phyloP scores from a whole-genome alignment of 2,797 vertebrate species.

The Sebastes baramenuke region DNA sequence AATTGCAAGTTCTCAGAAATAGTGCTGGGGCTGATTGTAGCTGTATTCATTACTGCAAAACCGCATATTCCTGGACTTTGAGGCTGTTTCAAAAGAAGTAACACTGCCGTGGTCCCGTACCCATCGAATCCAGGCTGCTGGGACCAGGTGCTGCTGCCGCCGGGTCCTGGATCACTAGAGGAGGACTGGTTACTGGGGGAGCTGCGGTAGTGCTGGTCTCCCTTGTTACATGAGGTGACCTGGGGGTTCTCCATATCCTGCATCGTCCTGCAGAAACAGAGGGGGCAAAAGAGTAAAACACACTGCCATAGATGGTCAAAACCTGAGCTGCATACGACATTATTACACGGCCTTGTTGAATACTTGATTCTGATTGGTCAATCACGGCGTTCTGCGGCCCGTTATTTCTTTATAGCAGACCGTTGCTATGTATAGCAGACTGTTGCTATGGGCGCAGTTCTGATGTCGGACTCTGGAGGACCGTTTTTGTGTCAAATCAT shows the following conservation, averaged over 20 bases:
- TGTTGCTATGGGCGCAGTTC: too few species aligned
- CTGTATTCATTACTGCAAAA: conserved; percentile 48
- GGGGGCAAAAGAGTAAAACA: background rate
- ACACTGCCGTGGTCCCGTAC: conserved; percentile 70
- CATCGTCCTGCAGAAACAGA: conserved; percentile 58
- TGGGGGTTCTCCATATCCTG: conserved; percentile 74
- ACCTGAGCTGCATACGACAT: background rate
- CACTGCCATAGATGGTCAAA: background rate
- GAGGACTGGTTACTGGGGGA: conserved; percentile 98
- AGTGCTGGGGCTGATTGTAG: conserved; percentile 50
- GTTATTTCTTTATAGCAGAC: too few species aligned
- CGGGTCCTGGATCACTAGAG: conserved; percentile 95
- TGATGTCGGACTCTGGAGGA: too few species aligned
- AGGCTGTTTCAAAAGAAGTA: conserved; percentile 8
- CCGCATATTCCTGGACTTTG: conserved; percentile 10
- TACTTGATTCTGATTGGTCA: too few species aligned
- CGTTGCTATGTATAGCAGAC: too few species aligned
- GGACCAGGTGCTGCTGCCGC: conserved; percentile 91
- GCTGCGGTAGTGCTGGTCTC: conserved; percentile 89
- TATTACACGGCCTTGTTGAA: background rate
- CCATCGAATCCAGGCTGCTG: conserved; percentile 93
- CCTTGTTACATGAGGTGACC: conserved; percentile 74
- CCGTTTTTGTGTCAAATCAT: too few species aligned
- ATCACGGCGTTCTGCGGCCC: rapidly evolving
- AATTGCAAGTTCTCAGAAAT: conserved; percentile 60